Base-by-base conservation (phyloP, 2,888 invertebrate genomes). In the Asteroscopus sphinx region DNA sequence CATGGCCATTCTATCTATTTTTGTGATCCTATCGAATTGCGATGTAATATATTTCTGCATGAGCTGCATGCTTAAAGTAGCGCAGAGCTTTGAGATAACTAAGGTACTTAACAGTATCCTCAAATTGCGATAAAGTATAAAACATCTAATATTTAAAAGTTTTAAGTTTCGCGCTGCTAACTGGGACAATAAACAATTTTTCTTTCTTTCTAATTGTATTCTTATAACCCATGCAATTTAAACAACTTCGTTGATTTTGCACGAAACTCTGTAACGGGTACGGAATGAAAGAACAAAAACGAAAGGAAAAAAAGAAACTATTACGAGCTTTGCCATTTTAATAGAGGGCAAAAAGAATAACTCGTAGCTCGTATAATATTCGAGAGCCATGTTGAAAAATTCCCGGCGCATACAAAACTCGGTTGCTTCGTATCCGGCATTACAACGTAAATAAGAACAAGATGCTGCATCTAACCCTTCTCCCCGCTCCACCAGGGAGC, bases 381-480 rank as follows among this genome's bases (percentile, higher is more conserved):
- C 73, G 61, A 60, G 58, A 61, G 49, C 60, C 45, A 47, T 57
- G 56, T 47, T 56, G 55, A 59, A 76, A 79, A 76, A 79, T 74
- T 69, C 75, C 73, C 69, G 52, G 58, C 46, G 64, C 63, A 73
- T 75, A 68, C 74, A 75, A 72, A 73, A 57, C 51, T 41, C 13
- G 15, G 69, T 73, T 72, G 65, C 68, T 79, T 73, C 73, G 60
- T 58, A 72, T 62, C 61, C 39, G 13, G 57, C 52, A 72, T 75
- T 73, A 79, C 68, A 61, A 53, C 56, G 72, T 69, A 79, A 76
- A 81, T 75, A 72, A 59, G 62, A 73, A 69, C 74, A 77, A 74
- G 76, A 76, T 70, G 64, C 68, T 60, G 64, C 63, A 60, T 77
- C 68, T 61, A 74, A 73, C 73, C 73, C 63, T 72, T 61, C 58